These are phyloP conservation scores for Bunonema sp. DNA, from an alignment of 2,888 invertebrate genomes.

Conservation along the genomic window DNA sequence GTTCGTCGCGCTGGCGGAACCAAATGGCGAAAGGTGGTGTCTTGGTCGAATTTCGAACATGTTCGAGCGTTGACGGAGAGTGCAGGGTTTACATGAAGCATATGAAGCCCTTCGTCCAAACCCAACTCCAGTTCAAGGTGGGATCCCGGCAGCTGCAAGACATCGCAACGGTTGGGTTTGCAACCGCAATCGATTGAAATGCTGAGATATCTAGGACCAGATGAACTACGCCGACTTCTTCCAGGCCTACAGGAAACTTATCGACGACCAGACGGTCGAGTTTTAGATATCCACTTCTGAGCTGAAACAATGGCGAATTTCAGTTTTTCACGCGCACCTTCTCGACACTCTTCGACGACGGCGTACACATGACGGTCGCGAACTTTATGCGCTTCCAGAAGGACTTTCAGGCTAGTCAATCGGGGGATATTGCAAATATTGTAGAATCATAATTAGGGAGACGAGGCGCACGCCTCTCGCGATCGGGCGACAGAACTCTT, in stretches of 20 bases:
- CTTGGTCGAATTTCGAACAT: too few relatives aligned
- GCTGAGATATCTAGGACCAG: neutral
- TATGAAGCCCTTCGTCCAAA: slow-evolving; percentile 44
- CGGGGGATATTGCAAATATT: too few relatives aligned
- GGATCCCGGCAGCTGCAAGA: slow-evolving; percentile 32
- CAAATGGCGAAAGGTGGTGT: slow-evolving; percentile 6
- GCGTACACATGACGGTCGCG: slow-evolving; percentile 15
- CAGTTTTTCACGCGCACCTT: too few relatives aligned
- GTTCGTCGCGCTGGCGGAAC: neutral
- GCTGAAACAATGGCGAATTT: too few relatives aligned
- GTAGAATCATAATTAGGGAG: slow-evolving; percentile 14
- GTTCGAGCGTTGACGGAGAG: too few relatives aligned
- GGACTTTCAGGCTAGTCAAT: slow-evolving; percentile 4
- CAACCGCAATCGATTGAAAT: neutral
- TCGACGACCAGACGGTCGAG: slow-evolving; percentile 1
- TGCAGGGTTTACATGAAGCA: too few relatives aligned
- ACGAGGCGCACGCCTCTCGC: slow-evolving; percentile 18
- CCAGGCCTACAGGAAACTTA: neutral
- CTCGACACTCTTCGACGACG: slow-evolving; percentile 8
- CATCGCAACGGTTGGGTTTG: slow-evolving; percentile 26
- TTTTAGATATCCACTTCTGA: too few relatives aligned
- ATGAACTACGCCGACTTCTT: slow-evolving; percentile 5
- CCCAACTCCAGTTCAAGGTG: slow-evolving; percentile 37
- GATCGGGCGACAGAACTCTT: slow-evolving; percentile 22
- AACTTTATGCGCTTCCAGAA: slow-evolving; percentile 21